phyloP scores from a whole-genome alignment of 53 echinoderm and acorn worm genomes.

The Hippasteria phrygiana region DNA sequence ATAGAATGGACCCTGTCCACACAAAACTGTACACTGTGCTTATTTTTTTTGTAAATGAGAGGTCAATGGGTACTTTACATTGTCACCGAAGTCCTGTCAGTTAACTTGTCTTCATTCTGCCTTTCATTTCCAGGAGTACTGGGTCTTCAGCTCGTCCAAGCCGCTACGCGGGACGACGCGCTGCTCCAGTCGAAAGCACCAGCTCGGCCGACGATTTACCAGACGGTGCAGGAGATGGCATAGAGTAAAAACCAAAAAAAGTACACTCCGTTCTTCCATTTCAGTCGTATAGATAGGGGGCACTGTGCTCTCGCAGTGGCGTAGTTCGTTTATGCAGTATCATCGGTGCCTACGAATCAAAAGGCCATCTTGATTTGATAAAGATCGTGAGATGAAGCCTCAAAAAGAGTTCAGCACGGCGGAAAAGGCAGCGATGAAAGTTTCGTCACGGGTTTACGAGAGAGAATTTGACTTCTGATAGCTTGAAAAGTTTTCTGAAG shows the following conservation, averaged over 20 bases:
- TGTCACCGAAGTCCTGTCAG: neutral
- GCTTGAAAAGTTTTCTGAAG: neutral
- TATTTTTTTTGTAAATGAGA: too few species aligned
- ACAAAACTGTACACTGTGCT: too few species aligned
- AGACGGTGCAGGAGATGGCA: conserved; percentile 62
- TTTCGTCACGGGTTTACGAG: neutral
- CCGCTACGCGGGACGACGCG: conserved; percentile 52
- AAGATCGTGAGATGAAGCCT: neutral
- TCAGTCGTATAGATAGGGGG: neutral
- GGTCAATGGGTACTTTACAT: too few species aligned
- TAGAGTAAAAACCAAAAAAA: conserved; percentile 29
- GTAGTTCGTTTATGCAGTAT: neutral
- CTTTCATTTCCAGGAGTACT: conserved; percentile 23
- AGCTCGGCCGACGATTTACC: conserved; percentile 71
- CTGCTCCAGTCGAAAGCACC: conserved; percentile 70
- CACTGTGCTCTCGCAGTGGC: neutral
- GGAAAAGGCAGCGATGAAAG: neutral
- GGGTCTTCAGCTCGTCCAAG: conserved; percentile 54
- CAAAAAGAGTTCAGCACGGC: neutral
- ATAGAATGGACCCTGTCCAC: too few species aligned
- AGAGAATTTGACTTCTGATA: neutral
- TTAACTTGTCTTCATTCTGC: neutral
- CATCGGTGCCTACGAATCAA: neutral
- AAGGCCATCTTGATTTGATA: too few species aligned
- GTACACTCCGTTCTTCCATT: conserved; percentile 16